These are phyloP conservation scores for Hephaestus fuliginosus DNA, from an alignment of 2,797 vertebrate genomes.

Conservation along the genomic window DNA sequence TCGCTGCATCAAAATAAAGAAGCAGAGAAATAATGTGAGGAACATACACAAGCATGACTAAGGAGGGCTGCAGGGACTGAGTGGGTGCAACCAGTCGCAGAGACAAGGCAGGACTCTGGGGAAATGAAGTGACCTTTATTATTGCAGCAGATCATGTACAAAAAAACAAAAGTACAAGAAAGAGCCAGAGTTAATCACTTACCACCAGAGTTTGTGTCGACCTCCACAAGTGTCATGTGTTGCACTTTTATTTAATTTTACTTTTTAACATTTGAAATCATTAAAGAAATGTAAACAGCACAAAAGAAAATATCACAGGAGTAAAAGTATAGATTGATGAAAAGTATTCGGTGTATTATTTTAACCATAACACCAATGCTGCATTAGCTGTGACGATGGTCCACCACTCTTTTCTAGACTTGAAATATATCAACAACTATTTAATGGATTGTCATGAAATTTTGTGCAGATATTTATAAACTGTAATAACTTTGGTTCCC, in stretches of 20 bases:
- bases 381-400: too few relatives aligned
- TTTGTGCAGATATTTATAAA: too few relatives aligned
- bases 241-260: background rate
- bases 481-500: too few relatives aligned
- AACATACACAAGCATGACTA: background rate
- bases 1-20: background rate
- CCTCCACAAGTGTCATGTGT: background rate
- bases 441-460: too few relatives aligned
- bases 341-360: too few relatives aligned
- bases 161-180: constrained; percentile 11
- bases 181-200: constrained; percentile 12
- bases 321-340: too few relatives aligned
- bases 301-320: too few relatives aligned
- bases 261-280: too few relatives aligned
- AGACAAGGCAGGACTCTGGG: background rate
- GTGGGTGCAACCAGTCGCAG: background rate
- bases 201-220: background rate
- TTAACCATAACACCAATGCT: too few relatives aligned
- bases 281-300: too few relatives aligned
- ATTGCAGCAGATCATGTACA: constrained; percentile 3
- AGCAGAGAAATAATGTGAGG: background rate
- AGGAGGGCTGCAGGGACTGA: background rate
- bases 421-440: too few relatives aligned
- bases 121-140: constrained; percentile 33
- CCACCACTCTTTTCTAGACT: too few relatives aligned